These are phyloP conservation scores for Portevinia maculata DNA, from an alignment of 2,888 invertebrate genomes.

Conservation along the genomic window DNA sequence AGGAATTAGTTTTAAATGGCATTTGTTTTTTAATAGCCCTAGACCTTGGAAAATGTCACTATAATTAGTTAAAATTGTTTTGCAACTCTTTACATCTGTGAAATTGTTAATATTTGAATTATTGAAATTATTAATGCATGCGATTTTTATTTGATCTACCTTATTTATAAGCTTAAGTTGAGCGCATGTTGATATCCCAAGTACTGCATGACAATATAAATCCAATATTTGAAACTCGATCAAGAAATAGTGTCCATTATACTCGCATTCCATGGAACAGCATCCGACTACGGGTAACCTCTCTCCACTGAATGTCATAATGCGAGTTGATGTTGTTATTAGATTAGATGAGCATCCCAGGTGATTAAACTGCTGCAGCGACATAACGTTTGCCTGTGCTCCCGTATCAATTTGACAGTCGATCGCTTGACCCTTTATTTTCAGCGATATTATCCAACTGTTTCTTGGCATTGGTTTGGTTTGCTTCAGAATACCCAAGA, in stretches of 20 bases:
- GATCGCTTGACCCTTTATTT: constrained; percentile 1
- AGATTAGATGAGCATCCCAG: constrained; percentile 2
- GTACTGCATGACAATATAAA: constrained; percentile 16
- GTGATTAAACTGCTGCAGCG: constrained; percentile 5
- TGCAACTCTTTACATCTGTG: constrained; percentile 7
- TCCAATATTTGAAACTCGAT: constrained; percentile 7
- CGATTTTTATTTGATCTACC: constrained; percentile 12
- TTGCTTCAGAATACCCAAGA: constrained; percentile 3
- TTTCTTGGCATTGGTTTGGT: constrained; percentile 2
- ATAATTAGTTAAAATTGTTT: constrained; percentile 1
- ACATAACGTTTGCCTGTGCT: no score
- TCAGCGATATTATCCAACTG: constrained; percentile 16
- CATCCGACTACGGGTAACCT: constrained; percentile 1
- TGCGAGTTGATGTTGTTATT: constrained; percentile 11
- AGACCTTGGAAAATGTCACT: constrained; percentile 2
- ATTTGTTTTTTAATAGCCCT: constrained; percentile 4
- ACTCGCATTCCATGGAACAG: neutral
- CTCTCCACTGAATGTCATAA: constrained; percentile 13
- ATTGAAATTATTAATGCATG: constrained; percentile 7
- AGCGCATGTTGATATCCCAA: constrained; percentile 12
- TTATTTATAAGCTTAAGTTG: constrained; percentile 1
- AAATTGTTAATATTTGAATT: constrained; percentile 1
- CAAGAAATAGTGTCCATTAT: neutral
- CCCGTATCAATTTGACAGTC: no score
- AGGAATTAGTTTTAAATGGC: constrained; percentile 2